phyloP scores from a whole-genome alignment of 2,888 invertebrate genomes.

The Aproaerema taeniolella region DNA sequence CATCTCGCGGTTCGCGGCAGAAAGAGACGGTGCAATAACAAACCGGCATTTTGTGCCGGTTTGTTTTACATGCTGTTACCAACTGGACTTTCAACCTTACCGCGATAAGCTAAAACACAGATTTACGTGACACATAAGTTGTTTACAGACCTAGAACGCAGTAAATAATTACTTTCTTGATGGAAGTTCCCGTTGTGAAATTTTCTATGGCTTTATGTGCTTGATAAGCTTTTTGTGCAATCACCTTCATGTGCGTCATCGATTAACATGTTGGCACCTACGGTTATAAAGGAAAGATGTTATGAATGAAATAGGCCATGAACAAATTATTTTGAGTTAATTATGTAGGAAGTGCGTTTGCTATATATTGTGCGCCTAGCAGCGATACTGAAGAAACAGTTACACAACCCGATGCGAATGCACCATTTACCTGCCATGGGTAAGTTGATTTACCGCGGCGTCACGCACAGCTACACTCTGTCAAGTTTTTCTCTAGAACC shows the following conservation, averaged over 20 bases:
- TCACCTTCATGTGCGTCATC: not conserved
- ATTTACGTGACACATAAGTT: slow-evolving; percentile 27
- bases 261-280: too few species aligned
- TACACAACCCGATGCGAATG: slow-evolving; percentile 2
- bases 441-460: slow-evolving; percentile 11
- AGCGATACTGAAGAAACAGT: too few species aligned
- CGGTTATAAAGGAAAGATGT: too few species aligned
- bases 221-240: slow-evolving; percentile 7
- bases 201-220: slow-evolving; percentile 28
- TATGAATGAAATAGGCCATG: too few species aligned
- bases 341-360: too few species aligned
- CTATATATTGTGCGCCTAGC: too few species aligned
- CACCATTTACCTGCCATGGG: slow-evolving; percentile 9
- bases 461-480: slow-evolving; percentile 13
- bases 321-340: too few species aligned
- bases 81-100: slow-evolving; percentile 42
- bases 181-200: slow-evolving; percentile 40
- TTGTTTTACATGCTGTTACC: slow-evolving; percentile 34
- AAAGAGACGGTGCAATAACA: slow-evolving; percentile 72
- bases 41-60: slow-evolving; percentile 69
- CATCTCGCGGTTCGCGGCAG: slow-evolving; percentile 61
- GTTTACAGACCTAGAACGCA: slow-evolving; percentile 36
- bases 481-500: slow-evolving; percentile 10
- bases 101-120: slow-evolving; percentile 25
- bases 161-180: slow-evolving; percentile 33